Base-by-base conservation (phyloP, 2,113 vertebrate genomes). In the Channa argus region DNA sequence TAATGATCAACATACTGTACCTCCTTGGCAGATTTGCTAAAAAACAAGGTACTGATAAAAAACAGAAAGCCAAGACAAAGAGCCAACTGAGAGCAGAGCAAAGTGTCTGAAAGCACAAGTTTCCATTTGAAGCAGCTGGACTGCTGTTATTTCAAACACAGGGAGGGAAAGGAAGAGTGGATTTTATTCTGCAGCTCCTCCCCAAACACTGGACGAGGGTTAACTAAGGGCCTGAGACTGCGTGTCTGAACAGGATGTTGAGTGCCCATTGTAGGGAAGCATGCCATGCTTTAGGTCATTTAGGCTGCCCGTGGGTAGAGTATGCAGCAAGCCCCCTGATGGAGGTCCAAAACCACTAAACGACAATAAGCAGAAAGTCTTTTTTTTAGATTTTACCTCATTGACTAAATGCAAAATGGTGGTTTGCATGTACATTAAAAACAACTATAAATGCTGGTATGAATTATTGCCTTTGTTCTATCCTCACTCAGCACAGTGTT, bases 121-220 rank as follows among this genome's bases (percentile, higher is more conserved):
- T 79, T 86, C 66, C 77, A 83, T 62, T 53, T 5, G 37, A 47
- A 72, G 60, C 90, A 89, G 85, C 77, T 83, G 82, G 50, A 43
- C 74, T 56, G 59, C 37, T 86, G 75, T 80, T 89, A 66, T 86
- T 86, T 46, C 62, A 78, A 86, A 87, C 60, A 61, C 71, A 72
- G 41, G 58, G 53, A 82, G 63, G 75, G 80, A 80, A 80, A 77
- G 73, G 58, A 83, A 56, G 64, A 53, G 14, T 77, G 43, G 54
- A 72, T 81, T 83, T 84, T 66, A 65, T 65, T 65, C 60, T 64
- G 61, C 74, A 43, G 61, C 79, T 75, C 74, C 85, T 85, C 70
- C 81, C 63, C 62, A 53, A 63, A 53, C 52, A 36, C 54, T 37
- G 58, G 39, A 45, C 5, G 44, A 72, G 39, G 84, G 80, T 84